Evolutionary conservation across 1,140 invertebrate genomes (phyloP), one percentile per base, ranked within the genome.

Genomic region (Aricia agestis): DNA sequence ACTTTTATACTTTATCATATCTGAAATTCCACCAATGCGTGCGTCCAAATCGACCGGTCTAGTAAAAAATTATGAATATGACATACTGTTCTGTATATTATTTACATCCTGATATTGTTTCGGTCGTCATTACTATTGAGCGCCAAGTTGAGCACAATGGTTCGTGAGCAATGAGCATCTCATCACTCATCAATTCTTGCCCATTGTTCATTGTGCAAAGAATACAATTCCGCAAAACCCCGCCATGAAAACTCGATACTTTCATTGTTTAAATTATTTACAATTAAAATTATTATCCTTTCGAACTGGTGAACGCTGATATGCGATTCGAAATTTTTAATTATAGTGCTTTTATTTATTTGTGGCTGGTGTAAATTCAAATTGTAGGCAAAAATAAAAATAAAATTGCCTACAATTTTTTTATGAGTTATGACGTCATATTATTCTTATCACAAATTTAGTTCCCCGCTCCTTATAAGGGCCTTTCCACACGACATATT

Each of bases 141-240:
- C 45, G 45, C 1, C 13, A 10, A 52, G 45, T 15, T 70, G 65
- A 59, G 73, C 66, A 81, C 79, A 79, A 81, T 78, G 72, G 70
- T 67, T 68, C 72, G 69, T 77, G 45, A 52, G 45, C 45, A 15
- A 52, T 75, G 77, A 76, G 67, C 78, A 79, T 81, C 73, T 77
- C 78, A 78, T 79, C 73, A 75, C 73, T 78, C 78, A 78, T 80
- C 73, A 76, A 71, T 74, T 78, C 74, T 41, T 57, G 68, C 42
- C 77, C 82, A 86, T 86, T 86, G 84, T 86, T 76, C 82, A 86
- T 86, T 86, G 84, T 86, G 71, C 73, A 85, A 84, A 78, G 81
- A 78, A 80, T 84, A 78, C 75, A 82, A 78, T 83, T 82, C 81
- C 78, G 76, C 77, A 80, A 80, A 82, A 66, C 58, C 25, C 68